These are phyloP conservation scores for Drosophila navojoa DNA, from an alignment of 1,140 invertebrate genomes.

Conservation along the genomic window DNA sequence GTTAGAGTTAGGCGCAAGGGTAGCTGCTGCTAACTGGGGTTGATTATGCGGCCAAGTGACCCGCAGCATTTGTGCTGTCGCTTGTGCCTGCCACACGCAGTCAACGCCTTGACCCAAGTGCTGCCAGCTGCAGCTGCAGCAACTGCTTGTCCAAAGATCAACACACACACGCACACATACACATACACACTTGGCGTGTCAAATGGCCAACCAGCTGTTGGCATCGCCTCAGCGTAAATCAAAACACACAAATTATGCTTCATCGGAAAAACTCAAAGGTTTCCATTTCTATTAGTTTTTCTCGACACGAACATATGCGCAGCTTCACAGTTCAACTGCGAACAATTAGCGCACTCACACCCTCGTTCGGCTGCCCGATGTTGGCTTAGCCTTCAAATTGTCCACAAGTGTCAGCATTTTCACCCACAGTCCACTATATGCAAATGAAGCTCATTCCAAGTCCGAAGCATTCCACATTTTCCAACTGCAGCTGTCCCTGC, in stretches of 20 bases:
- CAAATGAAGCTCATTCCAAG: constrained; percentile 47
- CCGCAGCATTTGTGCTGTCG: constrained; percentile 63
- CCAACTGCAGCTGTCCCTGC: constrained; percentile 45
- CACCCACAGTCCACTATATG: constrained; percentile 41
- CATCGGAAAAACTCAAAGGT: constrained; percentile 49
- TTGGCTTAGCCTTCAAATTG: neutral
- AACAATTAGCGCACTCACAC: constrained; percentile 64
- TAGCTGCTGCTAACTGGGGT: constrained; percentile 30
- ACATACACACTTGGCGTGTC: constrained; percentile 46
- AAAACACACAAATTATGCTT: constrained; percentile 63
- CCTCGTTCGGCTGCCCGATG: constrained; percentile 25
- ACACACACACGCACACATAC: constrained; percentile 12
- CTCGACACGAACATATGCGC: constrained; percentile 57
- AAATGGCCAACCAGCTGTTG: constrained; percentile 73
- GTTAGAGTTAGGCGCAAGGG: constrained; percentile 3
- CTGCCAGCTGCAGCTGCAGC: constrained; percentile 33
- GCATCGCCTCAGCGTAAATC: constrained; percentile 53
- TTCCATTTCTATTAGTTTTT: constrained; percentile 12
- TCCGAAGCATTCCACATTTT: constrained; percentile 10
- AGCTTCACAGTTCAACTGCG: constrained; percentile 72
- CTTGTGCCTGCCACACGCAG: constrained; percentile 76
- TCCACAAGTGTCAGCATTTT: constrained; percentile 45
- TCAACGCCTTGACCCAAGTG: constrained; percentile 58
- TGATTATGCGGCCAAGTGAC: constrained; percentile 52
- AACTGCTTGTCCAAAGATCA: constrained; percentile 67